phyloP scores from a whole-genome alignment of 2,888 invertebrate species.

The Entomobrya proxima region DNA sequence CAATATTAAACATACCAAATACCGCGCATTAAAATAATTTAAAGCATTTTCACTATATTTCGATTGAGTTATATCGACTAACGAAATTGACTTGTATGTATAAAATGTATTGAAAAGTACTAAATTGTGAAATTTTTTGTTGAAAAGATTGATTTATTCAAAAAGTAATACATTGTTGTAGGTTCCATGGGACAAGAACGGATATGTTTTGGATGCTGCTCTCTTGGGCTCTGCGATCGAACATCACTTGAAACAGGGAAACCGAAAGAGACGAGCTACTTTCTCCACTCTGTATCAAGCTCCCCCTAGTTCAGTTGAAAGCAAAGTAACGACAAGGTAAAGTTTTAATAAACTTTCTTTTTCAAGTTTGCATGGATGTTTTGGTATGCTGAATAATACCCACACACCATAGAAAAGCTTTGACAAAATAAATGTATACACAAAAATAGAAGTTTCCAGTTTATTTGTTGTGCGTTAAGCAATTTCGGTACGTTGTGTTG shows the following conservation, averaged over 20 bases:
- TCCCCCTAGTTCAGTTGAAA: slow-evolving; percentile 66
- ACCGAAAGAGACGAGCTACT: slow-evolving; percentile 73
- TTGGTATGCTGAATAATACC: too few relatives aligned
- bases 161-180: slow-evolving; percentile 23
- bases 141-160: not conserved
- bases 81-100: too few relatives aligned
- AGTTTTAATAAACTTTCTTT: not conserved
- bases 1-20: too few relatives aligned
- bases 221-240: slow-evolving; percentile 74
- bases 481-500: not conserved
- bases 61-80: too few relatives aligned
- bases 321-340: slow-evolving; percentile 72
- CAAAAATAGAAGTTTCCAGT: not conserved
- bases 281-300: slow-evolving; percentile 73
- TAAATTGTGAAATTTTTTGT: too few relatives aligned
- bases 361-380: not conserved
- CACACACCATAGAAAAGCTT: too few relatives aligned
- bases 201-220: slow-evolving; percentile 74
- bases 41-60: too few relatives aligned
- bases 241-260: slow-evolving; percentile 72
- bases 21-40: too few relatives aligned
- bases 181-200: slow-evolving; percentile 70
- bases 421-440: too few relatives aligned
- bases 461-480: not conserved
- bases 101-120: too few relatives aligned